A percentile compares a stretch with the other conserved stretches of the same genome.
These are phyloP conservation scores for Drosophila subsilvestris DNA, from an alignment of 2,888 invertebrate species.

Conservation along the genomic window DNA sequence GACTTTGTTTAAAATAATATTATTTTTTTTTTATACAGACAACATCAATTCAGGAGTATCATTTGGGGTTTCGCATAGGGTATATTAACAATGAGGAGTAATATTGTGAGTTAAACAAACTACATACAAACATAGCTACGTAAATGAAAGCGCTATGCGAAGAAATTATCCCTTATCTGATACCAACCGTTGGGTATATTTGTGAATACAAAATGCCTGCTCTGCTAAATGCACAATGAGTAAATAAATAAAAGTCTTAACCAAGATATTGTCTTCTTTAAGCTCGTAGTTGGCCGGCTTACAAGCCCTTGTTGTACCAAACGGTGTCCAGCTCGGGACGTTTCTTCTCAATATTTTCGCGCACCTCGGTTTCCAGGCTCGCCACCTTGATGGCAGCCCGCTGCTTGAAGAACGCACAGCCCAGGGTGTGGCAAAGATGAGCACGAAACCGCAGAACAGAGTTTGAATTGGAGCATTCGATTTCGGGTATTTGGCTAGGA, in stretches of 20 bases:
- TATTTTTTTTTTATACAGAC: slow-evolving; percentile 2
- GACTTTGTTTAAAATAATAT: slow-evolving; percentile 2
- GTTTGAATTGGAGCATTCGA: slow-evolving; percentile 91
- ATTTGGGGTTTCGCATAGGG: background rate
- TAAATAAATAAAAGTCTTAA: slow-evolving; percentile 28
- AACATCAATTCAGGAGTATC: background rate
- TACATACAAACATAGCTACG: slow-evolving; percentile 1
- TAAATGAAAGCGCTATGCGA: background rate
- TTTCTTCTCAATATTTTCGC: slow-evolving; percentile 87
- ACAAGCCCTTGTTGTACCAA: slow-evolving; percentile 97
- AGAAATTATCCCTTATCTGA: background rate
- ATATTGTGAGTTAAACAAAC: slow-evolving; percentile 22
- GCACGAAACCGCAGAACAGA: slow-evolving; percentile 87
- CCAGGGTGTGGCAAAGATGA: slow-evolving; percentile 98
- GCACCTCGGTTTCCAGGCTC: slow-evolving; percentile 90
- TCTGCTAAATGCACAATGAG: slow-evolving; percentile 29
- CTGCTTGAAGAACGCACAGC: slow-evolving; percentile 98
- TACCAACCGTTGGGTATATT: background rate
- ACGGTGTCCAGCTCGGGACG: slow-evolving; percentile 87
- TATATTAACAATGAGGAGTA: slow-evolving; percentile 1
- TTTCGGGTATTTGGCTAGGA: slow-evolving; percentile 88
- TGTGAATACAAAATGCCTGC: slow-evolving; percentile 13
- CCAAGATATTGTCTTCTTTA: slow-evolving; percentile 24
- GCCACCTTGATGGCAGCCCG: slow-evolving; percentile 88
- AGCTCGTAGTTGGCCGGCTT: slow-evolving; percentile 79